Percentiles rank a stretch among this genome's conserved stretches.
phyloP scores from a whole-genome alignment of 1,140 invertebrate species.

The Oncopodura yosiiana region DNA sequence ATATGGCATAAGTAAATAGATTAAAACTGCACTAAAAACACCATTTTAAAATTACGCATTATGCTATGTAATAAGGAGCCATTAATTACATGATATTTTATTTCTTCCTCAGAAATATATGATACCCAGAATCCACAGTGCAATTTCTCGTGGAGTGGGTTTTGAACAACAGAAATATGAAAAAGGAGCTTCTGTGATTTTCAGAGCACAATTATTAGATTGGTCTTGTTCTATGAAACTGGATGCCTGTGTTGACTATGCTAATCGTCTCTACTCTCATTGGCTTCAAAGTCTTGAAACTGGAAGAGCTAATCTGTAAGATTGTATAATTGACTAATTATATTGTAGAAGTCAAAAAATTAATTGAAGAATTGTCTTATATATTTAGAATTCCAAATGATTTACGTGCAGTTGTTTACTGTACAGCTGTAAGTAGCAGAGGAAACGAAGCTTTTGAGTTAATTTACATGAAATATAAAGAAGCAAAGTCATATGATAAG shows the following conservation, averaged over 20 bases:
- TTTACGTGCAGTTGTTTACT: constrained; percentile 15
- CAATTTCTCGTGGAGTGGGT: constrained; percentile 1
- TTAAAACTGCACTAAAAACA: no score
- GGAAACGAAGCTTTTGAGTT: no score
- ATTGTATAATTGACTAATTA: neutral
- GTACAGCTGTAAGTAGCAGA: constrained; percentile 15
- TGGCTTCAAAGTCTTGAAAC: constrained; percentile 12
- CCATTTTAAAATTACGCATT: no score
- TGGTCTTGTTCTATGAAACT: constrained; percentile 21
- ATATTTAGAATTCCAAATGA: constrained; percentile 16
- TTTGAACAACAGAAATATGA: neutral
- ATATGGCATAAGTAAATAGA: no score
- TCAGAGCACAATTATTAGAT: constrained; percentile 17
- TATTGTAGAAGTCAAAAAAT: no score
- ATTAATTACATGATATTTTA: no score
- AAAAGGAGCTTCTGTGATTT: neutral
- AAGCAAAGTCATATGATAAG: no score
- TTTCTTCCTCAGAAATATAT: constrained; percentile 14
- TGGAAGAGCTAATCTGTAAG: constrained; percentile 24
- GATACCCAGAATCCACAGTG: constrained; percentile 11
- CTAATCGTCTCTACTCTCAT: constrained; percentile 1
- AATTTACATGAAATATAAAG: no score
- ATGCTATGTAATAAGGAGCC: no score
- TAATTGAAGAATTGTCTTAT: no score
- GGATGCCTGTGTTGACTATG: constrained; percentile 3